Evolutionary conservation across 2,113 vertebrate genomes (phyloP).

Genomic region (Charadrius vociferus): DNA sequence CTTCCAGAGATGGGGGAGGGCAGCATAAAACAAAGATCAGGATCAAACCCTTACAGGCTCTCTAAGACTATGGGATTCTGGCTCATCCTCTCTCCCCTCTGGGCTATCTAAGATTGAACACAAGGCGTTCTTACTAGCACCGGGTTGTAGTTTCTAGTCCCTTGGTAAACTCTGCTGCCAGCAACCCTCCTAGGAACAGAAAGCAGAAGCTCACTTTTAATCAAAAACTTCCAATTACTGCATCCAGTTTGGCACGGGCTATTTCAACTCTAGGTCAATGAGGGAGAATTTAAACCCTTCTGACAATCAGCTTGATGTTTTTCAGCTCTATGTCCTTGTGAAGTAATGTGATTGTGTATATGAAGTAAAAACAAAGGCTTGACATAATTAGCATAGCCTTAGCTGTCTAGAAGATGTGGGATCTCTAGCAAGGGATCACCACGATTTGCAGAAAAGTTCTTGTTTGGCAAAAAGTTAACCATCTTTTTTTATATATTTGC

Average conservation of each 20-base stretch:
- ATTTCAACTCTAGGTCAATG: background rate
- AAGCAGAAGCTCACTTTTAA: background rate
- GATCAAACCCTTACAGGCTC: background rate
- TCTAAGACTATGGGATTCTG: background rate
- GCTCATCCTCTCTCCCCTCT: background rate
- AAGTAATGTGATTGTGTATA: background rate
- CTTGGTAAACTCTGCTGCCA: background rate
- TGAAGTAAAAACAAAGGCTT: background rate
- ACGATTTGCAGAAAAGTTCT: background rate
- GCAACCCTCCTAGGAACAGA: background rate
- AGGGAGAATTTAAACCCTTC: conserved; percentile 4
- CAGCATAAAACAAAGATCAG: conserved; percentile 9
- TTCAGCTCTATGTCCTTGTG: background rate
- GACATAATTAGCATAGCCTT: background rate
- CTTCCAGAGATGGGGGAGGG: background rate
- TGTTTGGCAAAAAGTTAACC: background rate
- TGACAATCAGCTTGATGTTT: conserved; percentile 3
- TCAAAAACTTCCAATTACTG: conserved; percentile 1
- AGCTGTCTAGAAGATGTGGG: background rate
- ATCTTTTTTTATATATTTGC: background rate
- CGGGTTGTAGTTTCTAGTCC: background rate
- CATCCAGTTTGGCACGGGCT: background rate
- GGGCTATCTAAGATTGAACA: background rate
- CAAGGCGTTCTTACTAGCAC: background rate
- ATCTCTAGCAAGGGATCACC: background rate